These are phyloP conservation scores for Plumapathes pennacea DNA, from an alignment of 92 coral and sea anemone species.

Conservation along the genomic window DNA sequence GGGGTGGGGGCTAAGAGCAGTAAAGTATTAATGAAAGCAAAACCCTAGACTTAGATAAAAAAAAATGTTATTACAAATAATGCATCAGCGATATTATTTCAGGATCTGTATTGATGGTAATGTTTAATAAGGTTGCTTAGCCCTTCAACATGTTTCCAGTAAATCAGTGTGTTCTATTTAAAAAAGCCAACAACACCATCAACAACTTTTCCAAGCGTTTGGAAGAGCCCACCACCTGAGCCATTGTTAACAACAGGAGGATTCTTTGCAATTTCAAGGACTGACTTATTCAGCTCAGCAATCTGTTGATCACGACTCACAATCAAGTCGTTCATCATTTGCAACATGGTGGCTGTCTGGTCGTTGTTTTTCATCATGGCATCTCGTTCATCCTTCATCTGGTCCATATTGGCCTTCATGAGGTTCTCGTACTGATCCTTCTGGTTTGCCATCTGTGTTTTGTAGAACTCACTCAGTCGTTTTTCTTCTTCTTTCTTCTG, in stretches of 20 bases:
- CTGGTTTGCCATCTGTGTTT: conserved; percentile 8
- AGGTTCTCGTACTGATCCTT: conserved; percentile 12
- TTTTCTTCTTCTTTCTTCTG: conserved; percentile 15
- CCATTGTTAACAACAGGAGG: conserved; percentile 24
- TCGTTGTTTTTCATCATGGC: conserved; percentile 11
- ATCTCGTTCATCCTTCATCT: conserved; percentile 9
- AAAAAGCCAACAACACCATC: too few relatives aligned
- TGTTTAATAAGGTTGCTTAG: too few relatives aligned
- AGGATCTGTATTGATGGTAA: too few relatives aligned
- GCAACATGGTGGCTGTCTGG: conserved; percentile 1
- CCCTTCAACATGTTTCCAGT: too few relatives aligned
- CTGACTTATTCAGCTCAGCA: conserved; percentile 3
- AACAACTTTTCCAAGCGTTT: too few relatives aligned
- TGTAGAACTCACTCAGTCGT: conserved; percentile 8
- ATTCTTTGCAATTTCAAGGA: conserved; percentile 16
- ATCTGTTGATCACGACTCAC: conserved; percentile 16
- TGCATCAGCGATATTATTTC: too few relatives aligned
- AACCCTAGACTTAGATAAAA: too few relatives aligned
- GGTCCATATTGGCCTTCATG: conserved; percentile 13
- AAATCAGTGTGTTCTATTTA: too few relatives aligned
- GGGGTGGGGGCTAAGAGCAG: too few relatives aligned
- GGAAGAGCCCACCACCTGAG: too few relatives aligned
- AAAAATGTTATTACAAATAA: too few relatives aligned
- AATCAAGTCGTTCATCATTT: conserved; percentile 14
- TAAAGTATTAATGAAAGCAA: too few relatives aligned